A percentile compares a stretch with the other conserved stretches of the same genome.
Evolutionary conservation across 2,888 invertebrate species (phyloP).

Genomic region (Eilema depressum): DNA sequence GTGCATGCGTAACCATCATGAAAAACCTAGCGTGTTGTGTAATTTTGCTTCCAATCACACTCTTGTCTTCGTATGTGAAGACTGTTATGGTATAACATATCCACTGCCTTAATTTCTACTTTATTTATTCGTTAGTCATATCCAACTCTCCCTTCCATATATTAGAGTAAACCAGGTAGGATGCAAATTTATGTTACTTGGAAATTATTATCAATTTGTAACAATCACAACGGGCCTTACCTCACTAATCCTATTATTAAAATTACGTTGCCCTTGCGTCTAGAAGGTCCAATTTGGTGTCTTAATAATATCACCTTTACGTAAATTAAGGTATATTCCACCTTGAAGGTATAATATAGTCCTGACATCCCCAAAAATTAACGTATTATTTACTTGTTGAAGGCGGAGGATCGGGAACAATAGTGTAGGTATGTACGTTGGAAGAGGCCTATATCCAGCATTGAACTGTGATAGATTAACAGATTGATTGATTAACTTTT

Average conservation of each 20-base stretch:
- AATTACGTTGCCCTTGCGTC: not conserved
- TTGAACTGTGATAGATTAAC: too few species aligned
- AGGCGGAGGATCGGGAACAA: too few species aligned
- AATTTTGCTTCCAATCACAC: too few species aligned
- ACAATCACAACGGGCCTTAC: not conserved
- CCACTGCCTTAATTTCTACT: not conserved
- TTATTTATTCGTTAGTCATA: not conserved
- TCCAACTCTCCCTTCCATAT: not conserved
- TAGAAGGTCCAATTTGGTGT: not conserved
- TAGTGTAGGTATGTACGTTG: too few species aligned
- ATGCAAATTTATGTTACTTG: not conserved
- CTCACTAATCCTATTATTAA: slow-evolving; percentile 1
- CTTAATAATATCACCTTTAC: not conserved
- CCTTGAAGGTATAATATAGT: too few species aligned
- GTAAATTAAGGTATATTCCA: not conserved
- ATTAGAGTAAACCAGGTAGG: not conserved
- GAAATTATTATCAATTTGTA: slow-evolving; percentile 5
- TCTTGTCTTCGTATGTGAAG: too few species aligned
- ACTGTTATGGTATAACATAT: too few species aligned
- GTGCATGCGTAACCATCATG: too few species aligned
- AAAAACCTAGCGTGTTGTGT: too few species aligned
- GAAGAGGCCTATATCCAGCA: too few species aligned
- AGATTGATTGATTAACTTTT: too few species aligned
- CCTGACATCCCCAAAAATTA: not conserved
- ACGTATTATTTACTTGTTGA: not conserved